Evolutionary conservation across 1,140 invertebrate species (phyloP).

Genomic region (Bombyx mori): ASM3026992v2 NC_085125.1:9794501-9795000

Average conservation of each 20-base stretch:
- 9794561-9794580: constrained; percentile 30
- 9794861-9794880: background rate
- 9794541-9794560: constrained; percentile 37
- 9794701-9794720: constrained; percentile 35
- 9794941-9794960: no score
- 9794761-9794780: constrained; percentile 63
- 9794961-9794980: no score
- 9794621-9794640: constrained; percentile 2
- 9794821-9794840: constrained; percentile 34
- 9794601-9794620: constrained; percentile 32
- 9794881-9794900: no score
- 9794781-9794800: constrained; percentile 56
- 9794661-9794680: constrained; percentile 65
- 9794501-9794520: constrained; percentile 33
- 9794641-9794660: constrained; percentile 40
- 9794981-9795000: no score
- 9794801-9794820: constrained; percentile 56
- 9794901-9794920: no score
- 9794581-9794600: constrained; percentile 41
- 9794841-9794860: constrained; percentile 24
- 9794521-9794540: constrained; percentile 64
- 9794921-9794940: no score
- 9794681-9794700: constrained; percentile 41
- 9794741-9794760: constrained; percentile 42
- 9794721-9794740: constrained; percentile 27